Percentiles rank a stretch among this genome's conserved stretches.
These are phyloP conservation scores for Solenodon paradoxus DNA, from an alignment of 2,113 vertebrate genomes.

Conservation along the genomic window DNA sequence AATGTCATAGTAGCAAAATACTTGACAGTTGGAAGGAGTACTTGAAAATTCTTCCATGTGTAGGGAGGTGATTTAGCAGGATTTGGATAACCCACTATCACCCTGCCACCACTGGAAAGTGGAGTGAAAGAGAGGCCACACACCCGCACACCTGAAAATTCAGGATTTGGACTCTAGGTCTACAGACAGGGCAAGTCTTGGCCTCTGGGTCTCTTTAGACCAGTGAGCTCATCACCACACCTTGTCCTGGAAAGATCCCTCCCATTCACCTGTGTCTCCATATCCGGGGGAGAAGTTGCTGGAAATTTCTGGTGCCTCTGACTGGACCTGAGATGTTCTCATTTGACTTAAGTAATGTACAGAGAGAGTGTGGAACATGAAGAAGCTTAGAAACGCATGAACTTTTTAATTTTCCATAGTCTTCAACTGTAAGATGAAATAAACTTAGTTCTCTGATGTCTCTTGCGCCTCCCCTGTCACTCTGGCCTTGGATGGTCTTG, in stretches of 20 bases:
- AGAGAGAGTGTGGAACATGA: fast-evolving
- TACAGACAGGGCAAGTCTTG: not conserved
- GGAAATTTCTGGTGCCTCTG: fast-evolving
- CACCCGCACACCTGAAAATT: not conserved
- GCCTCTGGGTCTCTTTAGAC: not conserved
- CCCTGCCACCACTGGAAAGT: too few relatives aligned
- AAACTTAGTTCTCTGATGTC: not conserved
- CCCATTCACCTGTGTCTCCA: too few relatives aligned
- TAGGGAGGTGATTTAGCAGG: not conserved
- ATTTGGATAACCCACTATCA: fast-evolving
- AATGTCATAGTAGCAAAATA: not conserved
- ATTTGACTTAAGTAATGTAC: too few relatives aligned
- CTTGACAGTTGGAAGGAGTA: not conserved
- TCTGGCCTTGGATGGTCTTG: not conserved
- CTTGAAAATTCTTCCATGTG: not conserved
- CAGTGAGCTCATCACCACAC: too few relatives aligned
- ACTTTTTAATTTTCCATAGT: not conserved
- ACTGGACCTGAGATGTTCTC: not conserved
- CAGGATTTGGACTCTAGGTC: not conserved
- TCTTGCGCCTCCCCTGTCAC: not conserved
- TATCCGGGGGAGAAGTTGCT: fast-evolving
- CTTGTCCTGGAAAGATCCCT: too few relatives aligned
- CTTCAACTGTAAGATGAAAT: not conserved
- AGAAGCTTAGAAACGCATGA: too few relatives aligned
- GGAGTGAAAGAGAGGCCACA: not conserved